These are phyloP conservation scores for Tragopan temminckii DNA, from an alignment of 2,797 vertebrate genomes.

Conservation along the genomic window DNA sequence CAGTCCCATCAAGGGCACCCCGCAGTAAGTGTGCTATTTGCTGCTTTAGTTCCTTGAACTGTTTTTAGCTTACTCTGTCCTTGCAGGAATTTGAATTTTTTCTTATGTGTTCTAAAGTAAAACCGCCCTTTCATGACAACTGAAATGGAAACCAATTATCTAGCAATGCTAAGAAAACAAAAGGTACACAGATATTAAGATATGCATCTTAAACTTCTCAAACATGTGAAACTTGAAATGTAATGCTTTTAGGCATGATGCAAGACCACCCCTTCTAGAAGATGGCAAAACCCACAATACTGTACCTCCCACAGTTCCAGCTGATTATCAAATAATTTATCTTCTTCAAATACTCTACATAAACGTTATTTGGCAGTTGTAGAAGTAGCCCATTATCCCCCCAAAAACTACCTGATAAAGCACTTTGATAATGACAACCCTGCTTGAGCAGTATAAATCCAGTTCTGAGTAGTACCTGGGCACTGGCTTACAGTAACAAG, in stretches of 20 bases:
- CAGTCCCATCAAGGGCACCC: neutral
- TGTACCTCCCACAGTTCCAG: neutral
- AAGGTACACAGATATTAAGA: constrained; percentile 37
- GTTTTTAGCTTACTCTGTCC: constrained; percentile 27
- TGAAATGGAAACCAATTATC: constrained; percentile 44
- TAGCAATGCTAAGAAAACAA: constrained; percentile 36
- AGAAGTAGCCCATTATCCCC: neutral
- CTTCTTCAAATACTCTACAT: neutral
- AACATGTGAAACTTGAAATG: constrained; percentile 21
- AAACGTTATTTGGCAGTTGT: constrained; percentile 23
- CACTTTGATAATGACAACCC: constrained; percentile 26
- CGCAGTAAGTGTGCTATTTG: neutral
- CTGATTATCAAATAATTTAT: neutral
- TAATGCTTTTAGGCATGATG: neutral
- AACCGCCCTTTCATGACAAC: constrained; percentile 15
- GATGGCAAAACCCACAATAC: neutral
- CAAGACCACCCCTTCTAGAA: constrained; percentile 1
- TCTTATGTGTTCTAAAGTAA: constrained; percentile 27
- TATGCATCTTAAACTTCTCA: constrained; percentile 39
- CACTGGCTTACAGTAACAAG: neutral
- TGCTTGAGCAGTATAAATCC: constrained; percentile 12
- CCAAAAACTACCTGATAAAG: neutral
- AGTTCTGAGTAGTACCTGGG: neutral
- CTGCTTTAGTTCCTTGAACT: constrained; percentile 14
- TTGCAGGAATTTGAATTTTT: constrained; percentile 8